Evolutionary conservation across 2,113 vertebrate species (phyloP).

Genomic region (Ornithorhynchus anatinus): DNA sequence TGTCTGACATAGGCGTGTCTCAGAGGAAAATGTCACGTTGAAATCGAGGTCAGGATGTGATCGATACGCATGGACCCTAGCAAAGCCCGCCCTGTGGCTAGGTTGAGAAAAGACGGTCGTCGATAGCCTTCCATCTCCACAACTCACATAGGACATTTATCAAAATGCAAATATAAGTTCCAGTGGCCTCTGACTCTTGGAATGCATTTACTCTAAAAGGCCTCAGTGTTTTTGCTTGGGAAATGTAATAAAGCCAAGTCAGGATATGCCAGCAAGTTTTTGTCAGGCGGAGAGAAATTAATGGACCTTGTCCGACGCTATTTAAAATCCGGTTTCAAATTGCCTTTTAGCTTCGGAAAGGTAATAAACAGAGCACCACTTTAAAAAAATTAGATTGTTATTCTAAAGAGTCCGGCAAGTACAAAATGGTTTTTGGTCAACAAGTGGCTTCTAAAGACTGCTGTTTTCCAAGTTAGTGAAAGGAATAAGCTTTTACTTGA

Average conservation of each 20-base stretch:
- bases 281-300: conserved; percentile 9
- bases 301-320: background rate
- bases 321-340: background rate
- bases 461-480: background rate
- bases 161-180: conserved; percentile 10
- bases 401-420: background rate
- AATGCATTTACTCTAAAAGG: background rate
- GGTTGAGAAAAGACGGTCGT: background rate
- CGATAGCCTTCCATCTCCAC: conserved; percentile 5
- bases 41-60: conserved; percentile 29
- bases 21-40: background rate
- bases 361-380: background rate
- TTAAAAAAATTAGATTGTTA: background rate
- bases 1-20: background rate
- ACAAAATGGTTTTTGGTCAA: background rate
- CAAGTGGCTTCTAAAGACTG: background rate
- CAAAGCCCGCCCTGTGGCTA: no score
- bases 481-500: no score
- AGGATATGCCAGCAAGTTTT: background rate
- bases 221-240: conserved; percentile 3
- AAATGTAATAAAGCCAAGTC: conserved; percentile 18
- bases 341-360: background rate
- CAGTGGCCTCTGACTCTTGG: background rate
- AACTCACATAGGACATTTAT: background rate
- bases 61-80: conserved; percentile 23